Evolutionary conservation across 2,888 invertebrate genomes (phyloP).

Genomic region (Sclerodermus sp.): DNA sequence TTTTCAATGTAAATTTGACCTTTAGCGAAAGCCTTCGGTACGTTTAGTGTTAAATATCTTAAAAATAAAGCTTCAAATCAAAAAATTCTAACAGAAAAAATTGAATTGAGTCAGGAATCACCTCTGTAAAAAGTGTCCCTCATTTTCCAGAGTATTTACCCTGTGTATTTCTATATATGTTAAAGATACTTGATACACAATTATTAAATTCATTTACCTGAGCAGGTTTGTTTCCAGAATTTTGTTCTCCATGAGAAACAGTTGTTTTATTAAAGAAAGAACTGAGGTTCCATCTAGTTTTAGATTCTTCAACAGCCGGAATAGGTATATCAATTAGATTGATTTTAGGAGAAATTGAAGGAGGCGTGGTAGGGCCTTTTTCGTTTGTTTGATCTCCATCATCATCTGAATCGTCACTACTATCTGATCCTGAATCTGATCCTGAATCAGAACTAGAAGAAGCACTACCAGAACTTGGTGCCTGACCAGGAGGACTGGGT

Average conservation of each 20-base stretch:
- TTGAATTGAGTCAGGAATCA: too few relatives aligned
- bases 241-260: constrained; percentile 40
- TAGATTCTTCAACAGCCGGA: constrained; percentile 57
- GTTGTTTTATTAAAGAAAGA: constrained; percentile 51
- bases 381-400: constrained; percentile 41
- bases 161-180: too few relatives aligned
- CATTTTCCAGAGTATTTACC: too few relatives aligned
- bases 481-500: constrained; percentile 59
- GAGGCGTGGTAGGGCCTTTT: constrained; percentile 55
- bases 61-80: too few relatives aligned
- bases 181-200: too few relatives aligned
- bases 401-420: constrained; percentile 62
- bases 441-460: constrained; percentile 68
- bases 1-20: too few relatives aligned
- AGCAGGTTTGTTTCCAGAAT: constrained; percentile 36
- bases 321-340: constrained; percentile 38
- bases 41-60: too few relatives aligned
- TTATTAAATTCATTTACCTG: constrained; percentile 38
- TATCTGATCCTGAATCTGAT: constrained; percentile 66
- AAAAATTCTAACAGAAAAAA: too few relatives aligned
- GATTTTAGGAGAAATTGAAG: constrained; percentile 44
- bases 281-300: constrained; percentile 55
- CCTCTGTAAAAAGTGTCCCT: too few relatives aligned
- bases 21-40: too few relatives aligned
- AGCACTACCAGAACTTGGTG: constrained; percentile 58